Conservation (phyloP, 2,113 vertebrate species). For the Tachysurus fulvidraco region DNA sequence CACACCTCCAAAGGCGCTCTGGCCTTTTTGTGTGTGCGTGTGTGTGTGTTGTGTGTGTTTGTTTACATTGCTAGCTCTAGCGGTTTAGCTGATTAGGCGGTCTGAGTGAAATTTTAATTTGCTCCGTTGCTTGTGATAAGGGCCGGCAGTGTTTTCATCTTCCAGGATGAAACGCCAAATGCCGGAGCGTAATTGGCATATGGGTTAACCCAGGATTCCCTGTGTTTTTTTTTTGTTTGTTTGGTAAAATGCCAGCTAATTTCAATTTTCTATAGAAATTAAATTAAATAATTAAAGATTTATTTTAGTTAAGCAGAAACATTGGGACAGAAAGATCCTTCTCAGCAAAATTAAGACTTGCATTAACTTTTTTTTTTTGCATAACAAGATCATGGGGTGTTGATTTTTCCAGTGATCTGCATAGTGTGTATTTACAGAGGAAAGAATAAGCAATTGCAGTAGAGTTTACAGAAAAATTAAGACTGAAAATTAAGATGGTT, state of each 20-base stretch:
- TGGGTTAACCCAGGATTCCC: slow-evolving; percentile 67
- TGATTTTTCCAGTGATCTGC: neutral
- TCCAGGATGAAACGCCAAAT: slow-evolving; percentile 67
- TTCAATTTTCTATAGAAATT: slow-evolving; percentile 53
- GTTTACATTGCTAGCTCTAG: slow-evolving; percentile 65
- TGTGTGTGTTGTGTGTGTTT: slow-evolving; percentile 64
- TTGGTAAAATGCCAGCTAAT: slow-evolving; percentile 67
- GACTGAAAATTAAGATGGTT: neutral
- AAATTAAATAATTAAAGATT: slow-evolving; percentile 61
- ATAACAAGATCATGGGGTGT: neutral
- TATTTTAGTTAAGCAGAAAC: slow-evolving; percentile 40
- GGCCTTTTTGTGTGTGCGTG: slow-evolving; percentile 18
- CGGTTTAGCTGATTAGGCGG: slow-evolving; percentile 68
- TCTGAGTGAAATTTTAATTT: slow-evolving; percentile 76
- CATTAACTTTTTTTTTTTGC: neutral
- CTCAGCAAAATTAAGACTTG: neutral
- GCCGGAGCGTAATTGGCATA: slow-evolving; percentile 72
- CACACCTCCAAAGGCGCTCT: slow-evolving; percentile 25
- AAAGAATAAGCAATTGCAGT: neutral
- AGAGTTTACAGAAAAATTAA: neutral
- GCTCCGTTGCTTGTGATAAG: slow-evolving; percentile 73
- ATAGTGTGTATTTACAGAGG: neutral
- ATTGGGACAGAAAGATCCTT: neutral
- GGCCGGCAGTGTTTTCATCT: slow-evolving; percentile 65
- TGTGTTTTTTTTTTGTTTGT: slow-evolving; percentile 54